These are phyloP conservation scores for Chloroceryle inda DNA, from an alignment of 2,797 vertebrate genomes.

Conservation along the genomic window DNA sequence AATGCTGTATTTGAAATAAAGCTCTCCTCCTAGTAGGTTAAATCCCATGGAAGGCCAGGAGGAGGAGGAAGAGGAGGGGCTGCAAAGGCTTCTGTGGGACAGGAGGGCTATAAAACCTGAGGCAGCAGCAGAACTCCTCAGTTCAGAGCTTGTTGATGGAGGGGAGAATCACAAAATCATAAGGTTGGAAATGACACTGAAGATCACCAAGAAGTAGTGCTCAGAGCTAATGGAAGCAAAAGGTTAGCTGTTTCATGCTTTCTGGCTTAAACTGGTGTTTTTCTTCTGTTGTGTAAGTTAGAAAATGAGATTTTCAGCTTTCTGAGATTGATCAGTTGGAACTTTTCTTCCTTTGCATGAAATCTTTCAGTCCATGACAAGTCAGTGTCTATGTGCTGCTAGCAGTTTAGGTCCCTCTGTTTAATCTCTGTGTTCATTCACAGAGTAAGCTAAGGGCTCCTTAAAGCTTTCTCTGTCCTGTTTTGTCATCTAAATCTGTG, in stretches of 20 bases:
- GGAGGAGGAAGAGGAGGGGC: background rate
- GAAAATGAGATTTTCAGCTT: background rate
- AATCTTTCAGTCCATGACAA: background rate
- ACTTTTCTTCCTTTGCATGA: background rate
- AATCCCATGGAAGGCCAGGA: background rate
- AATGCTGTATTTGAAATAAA: background rate
- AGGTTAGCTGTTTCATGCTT: background rate
- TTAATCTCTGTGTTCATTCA: background rate
- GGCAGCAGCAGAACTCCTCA: background rate
- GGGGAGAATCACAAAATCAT: too few relatives aligned
- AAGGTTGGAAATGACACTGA: too few relatives aligned
- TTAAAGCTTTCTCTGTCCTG: background rate
- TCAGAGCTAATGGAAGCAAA: background rate
- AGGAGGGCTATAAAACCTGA: background rate
- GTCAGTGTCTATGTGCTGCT: rapidly evolving
- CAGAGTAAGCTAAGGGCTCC: background rate
- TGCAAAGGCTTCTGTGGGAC: background rate
- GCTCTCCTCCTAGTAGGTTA: background rate
- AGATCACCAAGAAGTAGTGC: background rate
- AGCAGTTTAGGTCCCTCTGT: background rate
- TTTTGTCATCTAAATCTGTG: background rate
- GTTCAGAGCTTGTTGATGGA: background rate
- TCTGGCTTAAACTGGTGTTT: background rate
- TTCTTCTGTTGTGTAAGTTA: background rate
- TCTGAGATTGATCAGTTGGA: background rate